Evolutionary conservation across 2,113 vertebrate genomes (phyloP).

Genomic region (Muscicapa adusta): DNA sequence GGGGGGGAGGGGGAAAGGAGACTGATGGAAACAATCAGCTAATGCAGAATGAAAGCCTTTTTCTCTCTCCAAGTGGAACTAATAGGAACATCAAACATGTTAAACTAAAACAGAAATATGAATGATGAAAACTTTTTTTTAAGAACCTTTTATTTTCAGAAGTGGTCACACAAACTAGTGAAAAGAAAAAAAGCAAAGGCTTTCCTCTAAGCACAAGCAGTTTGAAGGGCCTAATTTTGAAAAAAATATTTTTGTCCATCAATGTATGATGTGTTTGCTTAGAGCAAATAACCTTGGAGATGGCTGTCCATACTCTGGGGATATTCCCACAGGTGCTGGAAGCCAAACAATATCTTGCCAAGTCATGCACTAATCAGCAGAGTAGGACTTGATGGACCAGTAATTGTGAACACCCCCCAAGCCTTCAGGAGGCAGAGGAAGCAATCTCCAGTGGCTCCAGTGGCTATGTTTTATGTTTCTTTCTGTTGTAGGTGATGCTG

Average conservation of each 20-base stretch:
- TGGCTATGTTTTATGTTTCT: background rate
- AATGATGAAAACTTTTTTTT: background rate
- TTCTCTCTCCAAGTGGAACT: slow-evolving; percentile 48
- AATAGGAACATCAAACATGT: slow-evolving; percentile 53
- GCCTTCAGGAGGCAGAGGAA: background rate
- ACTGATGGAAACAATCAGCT: slow-evolving; percentile 64
- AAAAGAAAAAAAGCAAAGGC: background rate
- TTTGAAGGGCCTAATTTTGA: background rate
- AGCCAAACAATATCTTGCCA: background rate
- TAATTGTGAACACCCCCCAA: background rate
- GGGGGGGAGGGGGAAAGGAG: background rate
- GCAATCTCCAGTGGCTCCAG: background rate
- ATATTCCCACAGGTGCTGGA: background rate
- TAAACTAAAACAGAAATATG: slow-evolving; percentile 49
- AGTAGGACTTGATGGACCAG: background rate
- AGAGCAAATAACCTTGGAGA: background rate
- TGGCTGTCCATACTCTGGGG: background rate
- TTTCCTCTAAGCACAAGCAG: background rate
- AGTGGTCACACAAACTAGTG: background rate
- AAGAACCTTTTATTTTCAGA: background rate
- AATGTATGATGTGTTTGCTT: background rate
- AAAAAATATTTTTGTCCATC: background rate
- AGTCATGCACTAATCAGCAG: background rate
- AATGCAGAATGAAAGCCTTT: slow-evolving; percentile 54
- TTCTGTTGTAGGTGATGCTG: slow-evolving; percentile 5